Conservation (phyloP, 2,888 invertebrate genomes). For the Idaea dimidiata region DNA sequence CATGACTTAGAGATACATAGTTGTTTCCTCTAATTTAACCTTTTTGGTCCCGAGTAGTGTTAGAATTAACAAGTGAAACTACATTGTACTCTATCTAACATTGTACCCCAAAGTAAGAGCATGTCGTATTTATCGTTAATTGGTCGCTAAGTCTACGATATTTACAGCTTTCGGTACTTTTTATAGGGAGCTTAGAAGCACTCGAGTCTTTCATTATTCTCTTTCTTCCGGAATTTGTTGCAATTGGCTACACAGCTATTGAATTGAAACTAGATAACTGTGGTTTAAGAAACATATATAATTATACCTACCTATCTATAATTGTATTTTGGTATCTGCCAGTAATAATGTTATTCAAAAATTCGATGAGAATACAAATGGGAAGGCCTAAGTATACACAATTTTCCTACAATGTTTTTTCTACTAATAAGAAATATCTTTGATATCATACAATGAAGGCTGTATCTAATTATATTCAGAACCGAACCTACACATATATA, state of each 20-base stretch:
- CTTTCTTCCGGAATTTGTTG: constrained; percentile 15
- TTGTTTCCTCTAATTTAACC: too few relatives aligned
- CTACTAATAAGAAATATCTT: not conserved
- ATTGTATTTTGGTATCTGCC: not conserved
- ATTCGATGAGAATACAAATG: not conserved
- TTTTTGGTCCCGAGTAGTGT: too few relatives aligned
- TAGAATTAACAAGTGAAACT: too few relatives aligned
- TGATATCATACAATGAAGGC: not conserved
- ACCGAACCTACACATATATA: not conserved
- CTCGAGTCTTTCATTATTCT: constrained; percentile 21
- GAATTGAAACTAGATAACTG: not conserved
- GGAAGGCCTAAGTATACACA: not conserved
- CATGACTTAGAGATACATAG: too few relatives aligned
- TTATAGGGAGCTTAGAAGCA: constrained; percentile 23
- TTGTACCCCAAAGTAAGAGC: not conserved
- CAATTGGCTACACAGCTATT: constrained; percentile 12
- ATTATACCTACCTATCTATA: too few relatives aligned
- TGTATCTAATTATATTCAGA: too few relatives aligned
- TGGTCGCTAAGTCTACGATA: constrained; percentile 11
- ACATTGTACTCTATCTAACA: too few relatives aligned
- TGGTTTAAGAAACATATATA: not conserved
- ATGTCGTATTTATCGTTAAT: not conserved
- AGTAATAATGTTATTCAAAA: not conserved
- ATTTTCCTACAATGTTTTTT: not conserved
- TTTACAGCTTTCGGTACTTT: constrained; percentile 25